Percentiles rank a stretch among this genome's conserved stretches.
Evolutionary conservation across 2,113 vertebrate species (phyloP).

Genomic region (Colinus virginianus): DNA sequence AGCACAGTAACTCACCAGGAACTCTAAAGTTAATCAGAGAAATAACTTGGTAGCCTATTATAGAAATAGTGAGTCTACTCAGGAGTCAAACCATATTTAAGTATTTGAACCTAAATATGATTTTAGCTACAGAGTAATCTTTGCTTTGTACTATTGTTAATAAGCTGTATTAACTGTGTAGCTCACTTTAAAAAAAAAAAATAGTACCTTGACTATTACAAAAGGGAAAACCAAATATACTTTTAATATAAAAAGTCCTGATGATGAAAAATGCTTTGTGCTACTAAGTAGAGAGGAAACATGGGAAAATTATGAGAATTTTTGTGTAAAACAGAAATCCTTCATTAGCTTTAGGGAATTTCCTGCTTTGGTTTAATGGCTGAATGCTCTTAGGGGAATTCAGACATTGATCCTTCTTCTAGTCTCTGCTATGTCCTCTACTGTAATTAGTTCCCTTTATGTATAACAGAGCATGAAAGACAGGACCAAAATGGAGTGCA

Average conservation of each 20-base stretch:
- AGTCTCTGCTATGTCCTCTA: slow-evolving; percentile 18
- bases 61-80: not conserved
- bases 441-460: slow-evolving; percentile 52
- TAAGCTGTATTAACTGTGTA: not conserved
- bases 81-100: not conserved
- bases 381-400: slow-evolving; percentile 28
- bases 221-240: slow-evolving; percentile 9
- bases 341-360: slow-evolving; percentile 2
- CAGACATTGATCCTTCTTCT: slow-evolving; percentile 9
- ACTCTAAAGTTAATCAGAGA: not conserved
- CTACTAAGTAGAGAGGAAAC: not conserved
- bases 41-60: not conserved
- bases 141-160: not conserved
- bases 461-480: slow-evolving; percentile 39
- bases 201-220: not conserved
- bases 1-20: not conserved
- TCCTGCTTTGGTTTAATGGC: slow-evolving; percentile 24
- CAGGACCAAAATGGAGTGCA: slow-evolving; percentile 15
- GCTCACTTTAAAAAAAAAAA: not conserved
- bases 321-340: not conserved
- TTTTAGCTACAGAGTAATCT: not conserved
- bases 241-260: not conserved
- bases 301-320: slow-evolving; percentile 32
- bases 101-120: not conserved
- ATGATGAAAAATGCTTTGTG: not conserved